Evolutionary conservation across 2,888 invertebrate species (phyloP).

Genomic region (Girardia tigrina): DNA sequence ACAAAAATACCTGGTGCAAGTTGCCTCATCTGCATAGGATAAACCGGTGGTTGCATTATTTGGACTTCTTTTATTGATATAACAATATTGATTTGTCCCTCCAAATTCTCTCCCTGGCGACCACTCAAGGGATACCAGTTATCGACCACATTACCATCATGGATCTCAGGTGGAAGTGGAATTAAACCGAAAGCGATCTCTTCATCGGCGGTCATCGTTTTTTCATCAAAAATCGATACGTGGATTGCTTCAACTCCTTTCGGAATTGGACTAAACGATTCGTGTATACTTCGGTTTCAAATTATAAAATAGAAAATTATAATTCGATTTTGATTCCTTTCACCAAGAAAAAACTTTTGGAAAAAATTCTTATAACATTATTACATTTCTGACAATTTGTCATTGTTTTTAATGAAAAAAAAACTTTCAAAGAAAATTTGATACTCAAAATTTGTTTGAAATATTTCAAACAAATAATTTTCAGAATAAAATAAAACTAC

Average conservation of each 20-base stretch:
- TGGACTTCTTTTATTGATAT: slow-evolving; percentile 50
- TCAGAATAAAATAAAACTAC: no score
- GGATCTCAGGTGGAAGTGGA: slow-evolving; percentile 66
- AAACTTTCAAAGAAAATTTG: no score
- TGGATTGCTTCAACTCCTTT: slow-evolving; percentile 73
- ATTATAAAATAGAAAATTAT: no score
- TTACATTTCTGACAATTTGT: no score
- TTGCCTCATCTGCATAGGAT: not conserved
- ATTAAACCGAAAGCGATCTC: slow-evolving; percentile 83
- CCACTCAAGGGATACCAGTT: slow-evolving; percentile 86
- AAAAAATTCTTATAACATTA: no score
- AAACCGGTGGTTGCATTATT: not conserved
- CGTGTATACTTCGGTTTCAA: no score
- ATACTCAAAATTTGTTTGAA: no score
- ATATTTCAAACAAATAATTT: no score
- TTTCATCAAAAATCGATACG: slow-evolving; percentile 87
- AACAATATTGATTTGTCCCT: slow-evolving; percentile 80
- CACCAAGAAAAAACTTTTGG: no score
- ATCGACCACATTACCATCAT: slow-evolving; percentile 69
- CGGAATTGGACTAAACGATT: slow-evolving; percentile 61
- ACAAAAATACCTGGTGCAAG: slow-evolving; percentile 2
- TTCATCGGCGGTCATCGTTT: slow-evolving; percentile 88
- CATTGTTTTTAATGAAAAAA: no score
- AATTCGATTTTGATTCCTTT: no score
- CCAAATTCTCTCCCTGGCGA: slow-evolving; percentile 80